Evolutionary conservation across 2,113 vertebrate genomes (phyloP).

Genomic region (Jacana jacana): DNA sequence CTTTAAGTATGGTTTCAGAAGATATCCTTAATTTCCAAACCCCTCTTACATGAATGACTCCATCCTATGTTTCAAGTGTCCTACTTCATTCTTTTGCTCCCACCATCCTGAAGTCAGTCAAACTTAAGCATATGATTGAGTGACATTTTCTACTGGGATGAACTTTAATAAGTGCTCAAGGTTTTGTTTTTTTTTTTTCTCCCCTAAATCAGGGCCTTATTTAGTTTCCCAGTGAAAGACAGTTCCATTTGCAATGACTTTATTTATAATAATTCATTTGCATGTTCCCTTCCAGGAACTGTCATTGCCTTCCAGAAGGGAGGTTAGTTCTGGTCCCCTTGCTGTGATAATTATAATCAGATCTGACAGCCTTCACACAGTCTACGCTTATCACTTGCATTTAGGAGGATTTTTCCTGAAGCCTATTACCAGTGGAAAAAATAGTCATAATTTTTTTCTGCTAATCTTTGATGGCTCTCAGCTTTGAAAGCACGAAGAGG

Average conservation of each 20-base stretch:
- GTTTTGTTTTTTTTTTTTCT: not conserved
- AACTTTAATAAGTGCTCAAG: not conserved
- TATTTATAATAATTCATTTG: slow-evolving; percentile 22
- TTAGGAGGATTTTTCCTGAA: slow-evolving; percentile 38
- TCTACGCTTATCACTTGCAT: slow-evolving; percentile 17
- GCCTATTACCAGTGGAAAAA: slow-evolving; percentile 26
- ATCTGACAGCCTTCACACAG: slow-evolving; percentile 40
- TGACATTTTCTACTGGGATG: not conserved
- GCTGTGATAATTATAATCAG: slow-evolving; percentile 18
- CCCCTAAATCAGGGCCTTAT: not conserved
- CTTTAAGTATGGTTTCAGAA: not conserved
- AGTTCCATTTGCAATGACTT: not conserved
- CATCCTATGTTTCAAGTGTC: not conserved
- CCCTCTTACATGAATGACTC: not conserved
- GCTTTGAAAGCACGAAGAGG: not conserved
- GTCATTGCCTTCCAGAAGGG: slow-evolving; percentile 20
- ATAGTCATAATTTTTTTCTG: slow-evolving; percentile 21
- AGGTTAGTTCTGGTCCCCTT: not conserved
- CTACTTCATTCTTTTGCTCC: not conserved
- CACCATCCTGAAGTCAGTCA: not conserved
- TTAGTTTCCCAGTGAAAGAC: not conserved
- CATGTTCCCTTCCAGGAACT: slow-evolving; percentile 2
- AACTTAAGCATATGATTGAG: not conserved
- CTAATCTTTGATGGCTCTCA: slow-evolving; percentile 28
- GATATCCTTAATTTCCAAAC: not conserved